These are phyloP conservation scores for Corythoichthys intestinalis DNA, from an alignment of 2,113 vertebrate species.

Conservation along the genomic window DNA sequence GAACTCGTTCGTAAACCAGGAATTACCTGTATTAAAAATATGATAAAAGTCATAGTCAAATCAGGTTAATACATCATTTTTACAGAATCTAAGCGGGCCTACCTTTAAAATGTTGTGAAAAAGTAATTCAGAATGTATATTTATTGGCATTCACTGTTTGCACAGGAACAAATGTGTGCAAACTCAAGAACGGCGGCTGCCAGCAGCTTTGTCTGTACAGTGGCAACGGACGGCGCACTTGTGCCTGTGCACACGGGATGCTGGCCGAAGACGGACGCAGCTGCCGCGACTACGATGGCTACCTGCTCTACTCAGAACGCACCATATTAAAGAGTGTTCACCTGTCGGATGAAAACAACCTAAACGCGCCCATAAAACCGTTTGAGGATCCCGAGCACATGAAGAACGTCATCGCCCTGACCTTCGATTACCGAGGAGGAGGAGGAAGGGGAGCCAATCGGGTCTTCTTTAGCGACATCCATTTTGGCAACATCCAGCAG, in stretches of 20 bases:
- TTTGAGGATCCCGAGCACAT: conserved; percentile 94
- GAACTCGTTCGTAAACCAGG: no score
- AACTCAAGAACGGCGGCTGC: conserved; percentile 84
- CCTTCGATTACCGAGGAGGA: conserved; percentile 87
- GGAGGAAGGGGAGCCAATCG: conserved; percentile 84
- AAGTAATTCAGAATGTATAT: not conserved
- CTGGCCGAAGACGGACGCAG: conserved; percentile 79
- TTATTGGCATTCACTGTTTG: not conserved
- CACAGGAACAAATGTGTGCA: conserved; percentile 90
- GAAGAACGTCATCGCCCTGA: conserved; percentile 94
- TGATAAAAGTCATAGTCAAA: no score
- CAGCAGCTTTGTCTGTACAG: conserved; percentile 94
- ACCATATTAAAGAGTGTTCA: conserved; percentile 97
- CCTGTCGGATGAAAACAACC: conserved; percentile 91
- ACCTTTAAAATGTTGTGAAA: not conserved
- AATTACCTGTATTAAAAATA: no score
- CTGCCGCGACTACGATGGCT: conserved; percentile 91
- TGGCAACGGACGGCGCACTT: conserved; percentile 75
- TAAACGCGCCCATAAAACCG: conserved; percentile 91
- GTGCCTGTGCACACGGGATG: conserved; percentile 92
- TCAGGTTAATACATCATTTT: no score
- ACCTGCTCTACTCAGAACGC: conserved; percentile 93
- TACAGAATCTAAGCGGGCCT: no score
- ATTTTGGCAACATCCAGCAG: conserved; percentile 97
- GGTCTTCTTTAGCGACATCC: conserved; percentile 97